These are phyloP conservation scores for Moxostoma hubbsi DNA, from an alignment of 2,797 vertebrate genomes.

Conservation along the genomic window DNA sequence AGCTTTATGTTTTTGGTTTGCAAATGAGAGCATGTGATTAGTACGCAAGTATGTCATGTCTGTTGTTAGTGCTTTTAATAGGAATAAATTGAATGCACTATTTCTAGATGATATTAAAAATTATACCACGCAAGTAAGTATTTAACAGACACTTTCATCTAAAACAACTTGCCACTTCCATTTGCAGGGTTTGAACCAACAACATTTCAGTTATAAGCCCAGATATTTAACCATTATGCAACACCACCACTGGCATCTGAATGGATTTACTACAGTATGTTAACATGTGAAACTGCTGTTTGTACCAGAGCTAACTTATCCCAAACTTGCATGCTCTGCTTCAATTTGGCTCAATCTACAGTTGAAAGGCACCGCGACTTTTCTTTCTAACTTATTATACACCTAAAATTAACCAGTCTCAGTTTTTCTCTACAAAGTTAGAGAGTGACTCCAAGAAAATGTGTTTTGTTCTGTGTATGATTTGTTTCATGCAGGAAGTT, in stretches of 20 bases:
- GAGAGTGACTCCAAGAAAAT: conserved; percentile 2
- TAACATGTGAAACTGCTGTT: neutral
- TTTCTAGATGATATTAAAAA: neutral
- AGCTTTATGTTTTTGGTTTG: conserved; percentile 31
- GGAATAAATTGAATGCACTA: neutral
- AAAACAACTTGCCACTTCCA: neutral
- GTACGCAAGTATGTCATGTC: neutral
- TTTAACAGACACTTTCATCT: neutral
- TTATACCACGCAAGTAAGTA: neutral
- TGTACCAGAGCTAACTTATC: too few relatives aligned
- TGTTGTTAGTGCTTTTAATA: conserved; percentile 3
- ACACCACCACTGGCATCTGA: neutral
- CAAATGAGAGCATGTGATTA: conserved; percentile 12
- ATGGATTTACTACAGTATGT: too few relatives aligned
- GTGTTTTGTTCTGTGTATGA: neutral
- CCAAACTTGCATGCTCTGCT: too few relatives aligned
- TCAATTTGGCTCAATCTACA: neutral
- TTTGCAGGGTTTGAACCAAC: neutral
- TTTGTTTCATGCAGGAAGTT: neutral
- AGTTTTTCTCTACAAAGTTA: conserved; percentile 7
- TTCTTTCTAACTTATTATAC: neutral
- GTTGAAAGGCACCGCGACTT: neutral
- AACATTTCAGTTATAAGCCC: neutral
- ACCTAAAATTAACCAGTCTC: neutral
- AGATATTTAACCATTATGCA: conserved; percentile 3